Conservation (phyloP, 2,888 invertebrate species). For the Aphodius granarius region DNA sequence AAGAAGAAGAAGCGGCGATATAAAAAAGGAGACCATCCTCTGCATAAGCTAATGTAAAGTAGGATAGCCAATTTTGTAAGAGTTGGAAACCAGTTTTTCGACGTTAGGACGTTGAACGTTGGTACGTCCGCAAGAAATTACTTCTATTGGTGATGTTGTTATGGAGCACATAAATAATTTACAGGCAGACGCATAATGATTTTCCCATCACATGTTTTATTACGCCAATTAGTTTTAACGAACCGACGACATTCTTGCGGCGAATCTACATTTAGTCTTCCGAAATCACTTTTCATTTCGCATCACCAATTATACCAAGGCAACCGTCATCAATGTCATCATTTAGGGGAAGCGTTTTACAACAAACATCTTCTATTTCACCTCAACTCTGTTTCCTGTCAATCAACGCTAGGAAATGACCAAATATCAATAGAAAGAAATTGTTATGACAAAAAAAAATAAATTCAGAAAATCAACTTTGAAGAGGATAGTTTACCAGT, state of each 20-base stretch:
- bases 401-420: too few species aligned
- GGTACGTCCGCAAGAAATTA: background rate
- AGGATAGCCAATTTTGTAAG: background rate
- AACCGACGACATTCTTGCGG: background rate
- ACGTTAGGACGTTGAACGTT: background rate
- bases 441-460: constrained; percentile 39
- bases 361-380: too few species aligned
- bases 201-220: background rate
- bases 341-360: too few species aligned
- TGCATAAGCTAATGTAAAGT: background rate
- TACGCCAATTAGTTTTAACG: background rate
- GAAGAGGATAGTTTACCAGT: constrained; percentile 69
- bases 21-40: background rate
- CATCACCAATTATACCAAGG: too few species aligned
- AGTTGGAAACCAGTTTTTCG: background rate
- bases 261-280: background rate
- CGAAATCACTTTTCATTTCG: background rate
- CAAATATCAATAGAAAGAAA: too few species aligned
- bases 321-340: too few species aligned
- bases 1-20: background rate
- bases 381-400: too few species aligned
- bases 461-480: constrained; percentile 62
- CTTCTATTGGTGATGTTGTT: background rate
- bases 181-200: background rate
- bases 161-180: background rate